phyloP scores from a whole-genome alignment of 2,113 vertebrate genomes.

The Pterocles gutturalis region DNA sequence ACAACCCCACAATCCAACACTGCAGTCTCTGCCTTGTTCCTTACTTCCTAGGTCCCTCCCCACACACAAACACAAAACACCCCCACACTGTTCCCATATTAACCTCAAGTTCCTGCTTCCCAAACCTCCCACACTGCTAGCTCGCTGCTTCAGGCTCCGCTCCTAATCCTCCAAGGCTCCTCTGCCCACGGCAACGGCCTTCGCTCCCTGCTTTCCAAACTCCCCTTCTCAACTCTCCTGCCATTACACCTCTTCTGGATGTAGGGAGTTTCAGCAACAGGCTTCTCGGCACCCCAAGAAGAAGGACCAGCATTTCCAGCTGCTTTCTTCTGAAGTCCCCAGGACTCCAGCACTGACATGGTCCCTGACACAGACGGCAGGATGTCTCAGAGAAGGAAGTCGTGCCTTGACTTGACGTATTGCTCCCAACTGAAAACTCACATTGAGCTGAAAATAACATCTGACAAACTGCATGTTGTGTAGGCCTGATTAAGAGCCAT shows the following conservation, averaged over 20 bases:
- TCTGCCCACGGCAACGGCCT: neutral
- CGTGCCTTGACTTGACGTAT: neutral
- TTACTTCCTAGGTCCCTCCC: neutral
- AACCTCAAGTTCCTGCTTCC: constrained; percentile 51
- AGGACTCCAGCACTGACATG: neutral
- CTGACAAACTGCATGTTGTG: neutral
- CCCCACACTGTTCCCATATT: constrained; percentile 28
- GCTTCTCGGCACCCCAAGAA: neutral
- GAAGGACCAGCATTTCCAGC: neutral
- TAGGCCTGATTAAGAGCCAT: neutral
- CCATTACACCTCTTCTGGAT: neutral
- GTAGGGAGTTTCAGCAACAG: neutral
- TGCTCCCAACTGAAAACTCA: neutral
- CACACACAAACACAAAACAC: neutral
- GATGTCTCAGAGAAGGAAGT: neutral
- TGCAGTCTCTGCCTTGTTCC: neutral
- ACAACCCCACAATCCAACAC: neutral
- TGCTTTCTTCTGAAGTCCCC: neutral
- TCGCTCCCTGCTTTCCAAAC: neutral
- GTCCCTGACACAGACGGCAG: neutral
- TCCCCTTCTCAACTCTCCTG: neutral
- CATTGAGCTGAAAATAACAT: neutral
- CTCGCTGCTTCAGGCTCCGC: neutral
- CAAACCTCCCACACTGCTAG: constrained; percentile 50
- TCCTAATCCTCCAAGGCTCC: neutral